phyloP scores from a whole-genome alignment of 1,140 invertebrate genomes.

The Pseudoatta argentina region DNA sequence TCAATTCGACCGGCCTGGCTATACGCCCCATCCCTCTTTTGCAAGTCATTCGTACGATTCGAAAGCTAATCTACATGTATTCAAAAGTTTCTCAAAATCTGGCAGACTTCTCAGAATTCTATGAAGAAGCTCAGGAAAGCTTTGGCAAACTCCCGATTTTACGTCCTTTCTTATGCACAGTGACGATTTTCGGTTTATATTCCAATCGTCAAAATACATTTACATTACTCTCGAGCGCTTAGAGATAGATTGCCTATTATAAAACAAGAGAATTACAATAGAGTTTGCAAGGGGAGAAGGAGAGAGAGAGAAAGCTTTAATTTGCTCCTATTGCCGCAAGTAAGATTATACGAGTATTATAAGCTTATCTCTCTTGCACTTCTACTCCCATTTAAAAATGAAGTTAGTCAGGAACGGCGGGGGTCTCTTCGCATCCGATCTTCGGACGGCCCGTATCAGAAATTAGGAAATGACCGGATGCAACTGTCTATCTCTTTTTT shows the following conservation, averaged over 20 bases:
- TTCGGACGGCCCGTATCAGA: constrained; percentile 68
- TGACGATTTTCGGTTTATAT: background rate
- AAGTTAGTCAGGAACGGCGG: constrained; percentile 59
- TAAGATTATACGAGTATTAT: constrained; percentile 60
- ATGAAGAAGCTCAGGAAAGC: background rate
- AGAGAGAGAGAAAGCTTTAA: constrained; percentile 66
- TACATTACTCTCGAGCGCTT: background rate
- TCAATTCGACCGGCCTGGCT: constrained; percentile 10
- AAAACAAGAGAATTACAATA: constrained; percentile 40
- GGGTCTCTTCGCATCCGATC: constrained; percentile 53
- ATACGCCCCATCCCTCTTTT: background rate
- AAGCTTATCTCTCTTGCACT: constrained; percentile 61
- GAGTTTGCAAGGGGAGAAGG: background rate
- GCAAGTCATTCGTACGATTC: constrained; percentile 2
- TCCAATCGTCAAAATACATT: constrained; percentile 40
- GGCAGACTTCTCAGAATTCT: constrained; percentile 7
- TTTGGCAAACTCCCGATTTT: background rate
- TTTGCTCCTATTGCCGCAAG: constrained; percentile 68
- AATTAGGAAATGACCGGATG: constrained; percentile 75
- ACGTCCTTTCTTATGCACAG: background rate
- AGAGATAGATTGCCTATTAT: constrained; percentile 8
- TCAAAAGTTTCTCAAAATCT: constrained; percentile 22
- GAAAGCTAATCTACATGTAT: background rate
- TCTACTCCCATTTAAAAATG: constrained; percentile 55
- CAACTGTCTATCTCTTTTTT: constrained; percentile 28